phyloP scores from a whole-genome alignment of 2,113 vertebrate genomes.

The Eira barbara region DNA sequence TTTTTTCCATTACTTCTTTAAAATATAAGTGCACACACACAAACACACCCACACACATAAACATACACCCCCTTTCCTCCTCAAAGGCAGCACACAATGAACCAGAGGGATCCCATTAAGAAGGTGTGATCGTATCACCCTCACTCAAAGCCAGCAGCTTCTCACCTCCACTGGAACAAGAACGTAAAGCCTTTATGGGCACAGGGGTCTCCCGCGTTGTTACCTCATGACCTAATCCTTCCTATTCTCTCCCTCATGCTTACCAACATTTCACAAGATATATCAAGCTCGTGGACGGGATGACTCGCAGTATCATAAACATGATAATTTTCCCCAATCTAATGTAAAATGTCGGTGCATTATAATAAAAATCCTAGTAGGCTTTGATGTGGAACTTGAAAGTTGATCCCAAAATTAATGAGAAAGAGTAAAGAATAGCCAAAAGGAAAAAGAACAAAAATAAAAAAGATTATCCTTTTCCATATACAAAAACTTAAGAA shows the following conservation, averaged over 20 bases:
- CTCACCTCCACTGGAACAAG: not conserved
- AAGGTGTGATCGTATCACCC: not conserved
- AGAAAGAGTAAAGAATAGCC: not conserved
- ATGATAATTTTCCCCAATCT: not conserved
- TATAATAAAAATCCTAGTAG: not conserved
- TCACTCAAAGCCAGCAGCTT: not conserved
- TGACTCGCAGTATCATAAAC: not conserved
- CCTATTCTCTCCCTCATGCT: not conserved
- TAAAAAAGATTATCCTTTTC: not conserved
- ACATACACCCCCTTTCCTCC: not conserved
- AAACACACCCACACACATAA: not conserved
- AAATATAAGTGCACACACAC: not conserved
- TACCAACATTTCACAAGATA: not conserved
- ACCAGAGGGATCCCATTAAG: not conserved
- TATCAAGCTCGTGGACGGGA: not conserved
- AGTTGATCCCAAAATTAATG: not conserved
- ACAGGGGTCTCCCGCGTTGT: not conserved
- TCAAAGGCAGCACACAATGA: not conserved
- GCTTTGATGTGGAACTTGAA: not conserved
- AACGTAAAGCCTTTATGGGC: not conserved
- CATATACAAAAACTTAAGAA: not conserved
- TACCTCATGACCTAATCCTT: not conserved
- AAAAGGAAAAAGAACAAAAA: not conserved
- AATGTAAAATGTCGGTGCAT: not conserved
- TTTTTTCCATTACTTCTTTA: not conserved